Base-by-base conservation (phyloP, 2,888 invertebrate genomes). In the Automeris io region DNA sequence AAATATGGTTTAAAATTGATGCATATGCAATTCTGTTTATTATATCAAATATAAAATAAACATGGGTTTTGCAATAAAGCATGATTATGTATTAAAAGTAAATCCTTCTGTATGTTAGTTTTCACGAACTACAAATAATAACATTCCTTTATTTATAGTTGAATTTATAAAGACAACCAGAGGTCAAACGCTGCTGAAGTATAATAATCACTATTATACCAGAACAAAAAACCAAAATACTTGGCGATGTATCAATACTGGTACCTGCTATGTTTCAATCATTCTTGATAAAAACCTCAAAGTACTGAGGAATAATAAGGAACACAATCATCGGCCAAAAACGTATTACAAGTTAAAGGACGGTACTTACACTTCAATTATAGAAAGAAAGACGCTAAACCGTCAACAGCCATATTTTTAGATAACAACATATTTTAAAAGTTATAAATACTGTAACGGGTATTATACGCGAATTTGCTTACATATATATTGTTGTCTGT, bases 181-280 rank as follows among this genome's bases (percentile, higher is more conserved):
- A 12, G 57, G 58, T 4, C 52, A 49, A 26, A 37, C 41, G 2
- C 43, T 61, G 2, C 41, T 68, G 5, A 57, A 51, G 37, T 65
- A 62, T 42, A 43, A 51, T 33, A 49, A 48, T 1, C 54, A 62
- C 40, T 66, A 52, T 39, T 70, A 70, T 41, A 46, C 50, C 56
- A 58, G 0, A 43, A 46, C 5, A 47, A 43, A 1, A 54, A 22
- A 44, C 34, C n/a, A n/a, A n/a, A 44, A 46, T 18, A 49, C 53
- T 19, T 70, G 71, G 70, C 50, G 71, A 0, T 71, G 71, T 26
- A 51, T 67, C n/a, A 57, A 66, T 31, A 71, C 71, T 1, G 56
- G 54, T 13, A 40, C 48, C 3, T 70, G 70, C 40, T 70, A 37
- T 37, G 43, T 47, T 4, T 46, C 54, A 1, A n/a, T 70, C 2